These are phyloP conservation scores for Oopsacas minuta DNA, from an alignment of 37 sponge, comb jelly and placozoan genomes.

Conservation along the genomic window DNA sequence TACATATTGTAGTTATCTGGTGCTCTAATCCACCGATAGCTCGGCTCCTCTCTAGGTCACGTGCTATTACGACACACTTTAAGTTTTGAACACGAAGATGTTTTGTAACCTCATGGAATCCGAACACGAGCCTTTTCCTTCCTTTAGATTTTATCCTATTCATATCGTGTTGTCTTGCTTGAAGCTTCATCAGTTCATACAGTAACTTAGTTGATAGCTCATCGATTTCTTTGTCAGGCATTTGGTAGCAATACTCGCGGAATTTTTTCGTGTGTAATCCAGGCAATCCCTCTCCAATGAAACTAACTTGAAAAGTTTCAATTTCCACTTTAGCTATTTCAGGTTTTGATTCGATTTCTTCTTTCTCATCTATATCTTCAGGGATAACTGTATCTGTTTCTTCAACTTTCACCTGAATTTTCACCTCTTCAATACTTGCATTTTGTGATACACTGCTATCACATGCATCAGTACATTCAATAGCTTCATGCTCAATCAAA, in stretches of 20 bases:
- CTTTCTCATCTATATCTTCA: not conserved
- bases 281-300: conserved; percentile 11
- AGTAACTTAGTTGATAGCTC: conserved; percentile 27
- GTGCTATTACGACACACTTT: conserved; percentile 73
- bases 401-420: not conserved
- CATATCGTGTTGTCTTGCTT: conserved; percentile 47
- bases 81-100: conserved; percentile 59
- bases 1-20: conserved; percentile 33
- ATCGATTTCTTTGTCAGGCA: conserved; percentile 50
- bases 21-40: conserved; percentile 81
- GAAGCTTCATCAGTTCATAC: conserved; percentile 49
- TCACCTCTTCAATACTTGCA: not conserved
- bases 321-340: not conserved
- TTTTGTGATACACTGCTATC: not conserved
- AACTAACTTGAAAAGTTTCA: not conserved
- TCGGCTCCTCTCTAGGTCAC: conserved; percentile 70
- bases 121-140: conserved; percentile 68
- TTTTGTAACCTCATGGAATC: conserved; percentile 76
- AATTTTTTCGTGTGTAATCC: conserved; percentile 10
- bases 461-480: not conserved
- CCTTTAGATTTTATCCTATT: conserved; percentile 26
- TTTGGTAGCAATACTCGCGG: conserved; percentile 66
- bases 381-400: not conserved
- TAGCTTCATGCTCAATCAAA: not conserved
- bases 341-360: not conserved